Conservation (phyloP, 1,140 invertebrate species). For the Drosophila takahashii region DNA sequence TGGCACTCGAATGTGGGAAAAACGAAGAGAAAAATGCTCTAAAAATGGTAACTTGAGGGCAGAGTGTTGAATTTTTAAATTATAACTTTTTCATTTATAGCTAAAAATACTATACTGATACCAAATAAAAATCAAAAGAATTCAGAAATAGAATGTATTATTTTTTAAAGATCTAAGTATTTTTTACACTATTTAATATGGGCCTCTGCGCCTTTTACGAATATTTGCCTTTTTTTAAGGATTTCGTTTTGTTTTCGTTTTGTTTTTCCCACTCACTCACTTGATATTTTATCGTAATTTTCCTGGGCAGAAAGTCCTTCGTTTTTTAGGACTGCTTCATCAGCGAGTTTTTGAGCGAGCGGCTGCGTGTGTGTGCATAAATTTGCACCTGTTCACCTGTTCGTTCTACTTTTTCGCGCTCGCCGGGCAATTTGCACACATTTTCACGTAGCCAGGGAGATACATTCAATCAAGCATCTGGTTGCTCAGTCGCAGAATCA, state of each 20-base stretch:
- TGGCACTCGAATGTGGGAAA: background rate
- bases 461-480: constrained; percentile 74
- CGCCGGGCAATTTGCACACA: constrained; percentile 41
- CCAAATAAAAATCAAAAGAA: background rate
- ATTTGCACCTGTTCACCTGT: constrained; percentile 51
- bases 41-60: background rate
- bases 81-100: background rate
- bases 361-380: constrained; percentile 56
- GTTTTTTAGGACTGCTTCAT: constrained; percentile 46
- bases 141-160: too few species aligned
- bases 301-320: constrained; percentile 33
- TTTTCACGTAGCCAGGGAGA: constrained; percentile 54
- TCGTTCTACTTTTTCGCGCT: constrained; percentile 19
- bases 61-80: background rate
- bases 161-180: too few species aligned
- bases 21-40: constrained; percentile 10
- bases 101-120: background rate
- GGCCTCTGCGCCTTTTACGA: too few species aligned
- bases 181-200: too few species aligned
- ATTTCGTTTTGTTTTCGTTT: too few species aligned
- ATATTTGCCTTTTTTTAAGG: too few species aligned
- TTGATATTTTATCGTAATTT: constrained; percentile 69
- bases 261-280: constrained; percentile 10
- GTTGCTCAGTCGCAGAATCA: constrained; percentile 45
- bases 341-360: constrained; percentile 26